phyloP scores from a whole-genome alignment of 2,888 invertebrate genomes.

The Uropetala carovei region DNA sequence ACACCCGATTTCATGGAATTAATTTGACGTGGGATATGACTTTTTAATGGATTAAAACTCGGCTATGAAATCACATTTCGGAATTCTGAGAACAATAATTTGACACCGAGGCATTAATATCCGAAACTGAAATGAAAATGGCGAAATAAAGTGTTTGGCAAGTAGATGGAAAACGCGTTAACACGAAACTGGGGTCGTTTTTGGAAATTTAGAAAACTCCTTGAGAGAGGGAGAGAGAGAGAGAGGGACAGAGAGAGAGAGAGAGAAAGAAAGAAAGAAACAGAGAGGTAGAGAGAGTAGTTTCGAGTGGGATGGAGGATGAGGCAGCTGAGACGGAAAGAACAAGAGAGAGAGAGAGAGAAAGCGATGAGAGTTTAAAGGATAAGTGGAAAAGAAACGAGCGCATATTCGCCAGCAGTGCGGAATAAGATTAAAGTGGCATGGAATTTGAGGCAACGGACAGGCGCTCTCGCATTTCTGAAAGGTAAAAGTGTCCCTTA shows the following conservation, averaged over 20 bases:
- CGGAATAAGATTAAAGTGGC: background rate
- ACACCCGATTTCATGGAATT: no score
- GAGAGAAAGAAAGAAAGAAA: background rate
- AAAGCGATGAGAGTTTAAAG: background rate
- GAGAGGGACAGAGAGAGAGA: background rate
- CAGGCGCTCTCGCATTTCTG: constrained; percentile 1
- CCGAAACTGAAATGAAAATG: background rate
- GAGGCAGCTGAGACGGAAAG: background rate
- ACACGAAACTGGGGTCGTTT: background rate
- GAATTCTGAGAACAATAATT: no score
- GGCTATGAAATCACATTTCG: no score
- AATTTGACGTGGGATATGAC: no score
- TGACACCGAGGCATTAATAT: no score
- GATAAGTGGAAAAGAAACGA: background rate
- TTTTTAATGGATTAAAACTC: no score
- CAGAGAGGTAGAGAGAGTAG: background rate
- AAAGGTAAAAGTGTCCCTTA: constrained; percentile 19
- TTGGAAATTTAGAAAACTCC: background rate
- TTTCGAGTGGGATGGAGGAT: background rate
- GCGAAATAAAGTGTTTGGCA: background rate
- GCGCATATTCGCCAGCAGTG: background rate
- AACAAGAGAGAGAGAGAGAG: background rate
- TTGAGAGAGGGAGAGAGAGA: background rate
- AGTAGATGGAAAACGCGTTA: background rate
- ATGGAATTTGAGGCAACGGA: background rate